Evolutionary conservation across 30 jellyfish, hydroid and myxozoan genomes (phyloP).

Genomic region (Rhopilema esculentum): DNA sequence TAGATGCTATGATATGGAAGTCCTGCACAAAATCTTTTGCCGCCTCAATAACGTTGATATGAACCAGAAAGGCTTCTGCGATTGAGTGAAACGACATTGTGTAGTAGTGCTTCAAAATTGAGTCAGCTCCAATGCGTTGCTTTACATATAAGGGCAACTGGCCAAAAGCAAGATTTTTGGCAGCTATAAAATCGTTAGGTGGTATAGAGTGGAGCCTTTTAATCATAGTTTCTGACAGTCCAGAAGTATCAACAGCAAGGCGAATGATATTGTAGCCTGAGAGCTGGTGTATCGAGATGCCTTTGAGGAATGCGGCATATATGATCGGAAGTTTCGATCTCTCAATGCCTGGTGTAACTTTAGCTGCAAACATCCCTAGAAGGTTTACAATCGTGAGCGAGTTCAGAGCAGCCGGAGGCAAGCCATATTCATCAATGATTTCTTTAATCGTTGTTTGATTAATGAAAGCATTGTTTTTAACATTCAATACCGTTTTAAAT

Average conservation of each 20-base stretch:
- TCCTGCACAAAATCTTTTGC: constrained; percentile 26
- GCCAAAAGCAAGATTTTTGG: background rate
- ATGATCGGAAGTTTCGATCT: constrained; percentile 35
- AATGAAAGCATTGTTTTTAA: background rate
- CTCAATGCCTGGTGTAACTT: background rate
- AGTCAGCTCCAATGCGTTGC: background rate
- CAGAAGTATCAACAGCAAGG: constrained; percentile 17
- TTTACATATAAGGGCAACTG: constrained; percentile 2
- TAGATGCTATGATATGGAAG: constrained; percentile 1
- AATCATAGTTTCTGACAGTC: constrained; percentile 8
- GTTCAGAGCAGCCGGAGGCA: background rate
- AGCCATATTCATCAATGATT: background rate
- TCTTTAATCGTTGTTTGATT: background rate
- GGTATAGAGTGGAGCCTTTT: background rate
- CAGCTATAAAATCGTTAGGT: constrained; percentile 1
- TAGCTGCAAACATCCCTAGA: background rate
- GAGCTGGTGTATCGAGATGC: constrained; percentile 15
- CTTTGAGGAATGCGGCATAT: constrained; percentile 23
- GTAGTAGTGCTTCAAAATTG: constrained; percentile 28
- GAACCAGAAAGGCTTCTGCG: constrained; percentile 26
- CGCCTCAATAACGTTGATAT: constrained; percentile 19
- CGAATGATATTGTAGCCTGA: background rate
- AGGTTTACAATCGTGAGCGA: background rate
- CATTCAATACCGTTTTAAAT: background rate
- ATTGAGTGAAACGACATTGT: constrained; percentile 43